Evolutionary conservation across 1,140 invertebrate species (phyloP), one percentile per base, ranked within the genome.

Genomic region (Oscheius sp.): DNA sequence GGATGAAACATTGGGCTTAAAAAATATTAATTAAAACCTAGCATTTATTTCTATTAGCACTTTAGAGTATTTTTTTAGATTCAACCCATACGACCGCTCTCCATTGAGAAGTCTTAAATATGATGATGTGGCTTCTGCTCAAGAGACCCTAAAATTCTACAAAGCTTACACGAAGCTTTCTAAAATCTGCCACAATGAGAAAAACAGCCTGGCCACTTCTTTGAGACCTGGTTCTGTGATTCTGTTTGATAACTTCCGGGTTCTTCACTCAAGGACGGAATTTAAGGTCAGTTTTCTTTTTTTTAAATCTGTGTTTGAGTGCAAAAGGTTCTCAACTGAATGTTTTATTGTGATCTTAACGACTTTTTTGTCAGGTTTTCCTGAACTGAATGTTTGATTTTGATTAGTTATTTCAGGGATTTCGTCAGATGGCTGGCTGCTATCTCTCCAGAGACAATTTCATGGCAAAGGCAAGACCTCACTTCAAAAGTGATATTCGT

Each of bases 221-320:
- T 80, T 91, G 13, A 79, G 79, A 26, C 90, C 90, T 36, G 90
- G 90, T 74, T 88, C 85, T 35, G 88, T 91, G 1, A 84, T 91
- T 38, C 88, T 90, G 49, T 88, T 91, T 64, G 90, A 92, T 78
- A 92, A 92, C 84, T 91, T 90, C 88, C 86, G 91, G 55, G 86
- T 91, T 1, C 82, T 91, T 1, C 91, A 92, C 80, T 91, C 90
- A 0, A 86, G 91, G 61, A 86, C 87, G 31, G 87, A 84, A 0
- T 91, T 90, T 83, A 88, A 87, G 1, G 90, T 73, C 18, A 34
- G 58, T 61, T 49, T 29, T 46, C 52, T 35, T 76, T 23, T 66
- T 52, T 46, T 7, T 3, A n/a, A n/a, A n/a, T 18, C 13, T 75
- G 29, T 73, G 3, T 18, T 46, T n/a, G n/a, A n/a, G n/a, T n/a